Evolutionary conservation across 2,113 vertebrate genomes (phyloP), one percentile per base, ranked within the genome.

Genomic region (Strix aluco): DNA sequence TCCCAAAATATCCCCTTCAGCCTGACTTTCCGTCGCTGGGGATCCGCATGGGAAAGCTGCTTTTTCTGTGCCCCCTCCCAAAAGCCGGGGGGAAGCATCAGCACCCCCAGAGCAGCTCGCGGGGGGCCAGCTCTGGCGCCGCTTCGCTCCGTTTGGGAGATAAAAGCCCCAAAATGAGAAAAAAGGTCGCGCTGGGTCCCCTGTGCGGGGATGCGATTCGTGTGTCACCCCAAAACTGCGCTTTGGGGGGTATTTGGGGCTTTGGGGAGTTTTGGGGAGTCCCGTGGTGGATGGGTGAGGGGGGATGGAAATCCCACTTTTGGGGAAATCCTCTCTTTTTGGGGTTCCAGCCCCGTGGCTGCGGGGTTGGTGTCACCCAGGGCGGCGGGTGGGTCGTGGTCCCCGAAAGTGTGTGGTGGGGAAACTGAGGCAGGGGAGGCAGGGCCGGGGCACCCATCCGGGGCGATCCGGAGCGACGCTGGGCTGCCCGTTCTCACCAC

Each of bases 191-290:
- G 4, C 36, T 10, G 11, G 51, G 52, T 4, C 70, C 36, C 1
- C 2, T 2, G 6, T 5, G 18, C 2, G 0, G 57, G 34, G 57
- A 0, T 2, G 40, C 71, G 71, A 1, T 61, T 36, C 8, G 11
- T 6, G 47, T 1, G 20, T 20, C 40, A 6, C 55, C 73, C 61
- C 15, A 1, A 32, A 61, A 15, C 0, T 4, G 34, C 1, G 1
- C 3, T 23, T n/a, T 23, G 16, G 16, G 47, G 81, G 63, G 63
- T 3, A 8, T 10, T 8, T 3, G 5, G 54, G 22, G 52, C 22
- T 44, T 8, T 2, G 30, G 22, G 40, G 17, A 13, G 22, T 26
- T 44, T 6, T 20, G 73, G 26, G 20, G 27, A 22, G 79, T 32
- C 42, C n/a, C 3, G 21, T 5, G 12, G 32, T 2, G 1, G 22